These are phyloP conservation scores for Hiodon tergisus DNA, from an alignment of 2,113 vertebrate species.

Conservation along the genomic window DNA sequence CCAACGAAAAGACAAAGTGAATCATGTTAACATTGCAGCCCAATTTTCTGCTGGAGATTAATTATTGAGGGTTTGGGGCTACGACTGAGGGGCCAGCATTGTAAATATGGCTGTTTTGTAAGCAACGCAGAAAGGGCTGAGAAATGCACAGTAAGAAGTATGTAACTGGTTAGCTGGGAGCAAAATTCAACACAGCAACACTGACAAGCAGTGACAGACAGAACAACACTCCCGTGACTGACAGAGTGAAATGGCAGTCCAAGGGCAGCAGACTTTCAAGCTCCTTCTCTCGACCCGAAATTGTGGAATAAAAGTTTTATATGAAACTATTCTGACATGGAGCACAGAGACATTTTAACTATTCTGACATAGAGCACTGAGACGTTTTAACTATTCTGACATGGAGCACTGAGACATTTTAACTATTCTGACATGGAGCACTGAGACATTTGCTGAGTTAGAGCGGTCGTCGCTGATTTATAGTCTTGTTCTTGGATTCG, in stretches of 20 bases:
- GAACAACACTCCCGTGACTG: not conserved
- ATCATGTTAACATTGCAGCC: not conserved
- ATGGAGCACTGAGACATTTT: no score
- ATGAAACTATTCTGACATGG: no score
- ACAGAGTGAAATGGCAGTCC: not conserved
- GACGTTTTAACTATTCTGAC: no score
- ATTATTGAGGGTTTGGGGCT: not conserved
- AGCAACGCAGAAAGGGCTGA: not conserved
- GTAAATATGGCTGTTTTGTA: not conserved
- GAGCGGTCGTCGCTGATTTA: not conserved
- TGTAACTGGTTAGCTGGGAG: not conserved
- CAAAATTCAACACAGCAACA: not conserved
- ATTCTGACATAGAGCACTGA: not conserved
- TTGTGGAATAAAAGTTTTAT: not conserved
- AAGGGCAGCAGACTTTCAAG: conserved; percentile 18
- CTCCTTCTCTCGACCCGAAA: not conserved
- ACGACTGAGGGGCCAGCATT: not conserved
- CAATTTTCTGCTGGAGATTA: not conserved
- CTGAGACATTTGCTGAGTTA: not conserved
- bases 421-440: not conserved
- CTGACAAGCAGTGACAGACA: not conserved
- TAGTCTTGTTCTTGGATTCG: no score
- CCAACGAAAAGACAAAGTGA: not conserved
- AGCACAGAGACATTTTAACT: no score
- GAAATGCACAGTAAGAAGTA: not conserved